A percentile compares a stretch with the other conserved stretches of the same genome.
Evolutionary conservation across 2,797 vertebrate species (phyloP).

Genomic region (Sebastes iracundus): DNA sequence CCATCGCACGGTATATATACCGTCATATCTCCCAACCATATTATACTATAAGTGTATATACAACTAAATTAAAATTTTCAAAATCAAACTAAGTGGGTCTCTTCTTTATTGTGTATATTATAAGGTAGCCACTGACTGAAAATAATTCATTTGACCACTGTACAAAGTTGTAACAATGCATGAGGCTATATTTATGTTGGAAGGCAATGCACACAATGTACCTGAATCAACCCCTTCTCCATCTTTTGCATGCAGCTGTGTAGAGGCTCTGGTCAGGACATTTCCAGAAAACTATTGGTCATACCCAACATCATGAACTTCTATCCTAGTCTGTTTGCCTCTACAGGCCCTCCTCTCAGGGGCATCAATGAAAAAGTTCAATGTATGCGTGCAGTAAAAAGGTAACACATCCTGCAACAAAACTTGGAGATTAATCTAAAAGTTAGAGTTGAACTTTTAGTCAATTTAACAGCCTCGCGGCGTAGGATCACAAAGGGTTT

Average conservation of each 20-base stretch:
- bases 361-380: not conserved
- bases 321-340: not conserved
- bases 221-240: not conserved
- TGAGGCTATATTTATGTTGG: not conserved
- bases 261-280: not conserved
- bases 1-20: no score
- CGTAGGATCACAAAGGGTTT: constrained; percentile 3
- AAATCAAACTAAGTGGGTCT: not conserved
- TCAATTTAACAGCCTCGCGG: not conserved
- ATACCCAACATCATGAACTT: not conserved
- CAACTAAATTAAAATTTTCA: not conserved
- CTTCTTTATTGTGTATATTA: not conserved
- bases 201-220: not conserved
- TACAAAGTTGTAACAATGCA: not conserved
- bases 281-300: not conserved
- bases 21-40: no score
- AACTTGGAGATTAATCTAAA: not conserved
- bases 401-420: not conserved
- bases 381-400: not conserved
- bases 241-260: not conserved
- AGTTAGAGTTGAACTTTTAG: constrained; percentile 30
- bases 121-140: not conserved
- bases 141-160: not conserved
- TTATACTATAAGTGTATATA: no score
- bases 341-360: not conserved